Base-by-base conservation (phyloP, 2,888 invertebrate genomes). In the Arctia plantaginis region DNA sequence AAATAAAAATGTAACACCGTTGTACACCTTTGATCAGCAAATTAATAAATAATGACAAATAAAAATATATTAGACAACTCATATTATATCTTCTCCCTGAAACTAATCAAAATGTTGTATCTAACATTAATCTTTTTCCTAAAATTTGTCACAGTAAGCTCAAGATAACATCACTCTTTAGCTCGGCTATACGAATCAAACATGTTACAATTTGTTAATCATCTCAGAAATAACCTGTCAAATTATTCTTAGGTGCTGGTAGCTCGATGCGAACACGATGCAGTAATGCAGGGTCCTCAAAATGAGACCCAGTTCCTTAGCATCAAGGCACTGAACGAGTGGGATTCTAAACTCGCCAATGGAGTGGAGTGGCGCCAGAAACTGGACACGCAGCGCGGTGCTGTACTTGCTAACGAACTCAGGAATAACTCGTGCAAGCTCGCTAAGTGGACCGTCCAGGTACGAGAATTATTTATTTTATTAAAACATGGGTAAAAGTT, bases 361-460 rank as follows among this genome's bases (percentile, higher is more conserved):
- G 99, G 99, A 15, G 99, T 99, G 7, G 99, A 99, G 89, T 99
- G 99, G 99, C 97, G 99, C 71, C 98, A 99, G 90, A 99, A 99
- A 88, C 95, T 99, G 78, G 99, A 99, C 95, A 98, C 98, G 0
- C 99, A 99, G 94, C 97, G 99, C 73, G 99, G 99, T 77, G 99
- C 99, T 15, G 99, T 99, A 15, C 96, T 99, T 71, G 99, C 99
- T 30, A 99, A 99, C 88, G 99, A 99, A 93, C 95, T 99, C 82
- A 97, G 99, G 85, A 99, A 99, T 93, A 99, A 99, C 96, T 99
- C 99, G n/a, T 99, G 99, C 96, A 99, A 99, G 94, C 96, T 99
- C 78, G 99, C 99, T 80, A 99, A 99, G 91, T 99, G 99, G 99
- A 99, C 99, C 0, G 98, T 99, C 0, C 98, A 98, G 94, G 98